A percentile compares a stretch with the other conserved stretches of the same genome.
Evolutionary conservation across 2,888 invertebrate species (phyloP).

Genomic region (Agrenia bidenticulata): DNA sequence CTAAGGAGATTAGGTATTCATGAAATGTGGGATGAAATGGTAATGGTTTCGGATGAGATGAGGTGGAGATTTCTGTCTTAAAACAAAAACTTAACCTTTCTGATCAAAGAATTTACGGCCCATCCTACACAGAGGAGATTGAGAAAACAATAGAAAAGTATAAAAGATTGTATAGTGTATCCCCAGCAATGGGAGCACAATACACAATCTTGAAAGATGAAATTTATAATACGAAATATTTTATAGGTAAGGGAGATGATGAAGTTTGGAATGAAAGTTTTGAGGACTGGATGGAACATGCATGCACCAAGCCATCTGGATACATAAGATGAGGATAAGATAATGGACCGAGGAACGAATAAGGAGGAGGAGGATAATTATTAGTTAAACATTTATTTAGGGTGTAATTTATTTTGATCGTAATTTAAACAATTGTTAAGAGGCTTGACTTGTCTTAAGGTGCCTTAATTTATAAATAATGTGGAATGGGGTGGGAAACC

Average conservation of each 20-base stretch:
- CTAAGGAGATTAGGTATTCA: constrained; percentile 12
- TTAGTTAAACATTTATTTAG: constrained; percentile 54
- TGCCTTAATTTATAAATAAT: constrained; percentile 54
- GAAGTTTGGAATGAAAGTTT: background rate
- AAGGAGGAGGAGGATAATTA: constrained; percentile 53
- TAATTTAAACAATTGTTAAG: constrained; percentile 54
- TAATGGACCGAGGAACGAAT: constrained; percentile 25
- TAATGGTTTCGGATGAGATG: constrained; percentile 7
- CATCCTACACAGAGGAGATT: background rate
- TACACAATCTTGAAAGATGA: background rate
- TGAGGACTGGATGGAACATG: constrained; percentile 12
- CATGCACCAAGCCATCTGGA: constrained; percentile 11
- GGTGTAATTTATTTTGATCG: constrained; percentile 54
- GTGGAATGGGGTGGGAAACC: constrained; percentile 51
- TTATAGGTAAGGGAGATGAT: constrained; percentile 4
- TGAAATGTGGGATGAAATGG: constrained; percentile 9
- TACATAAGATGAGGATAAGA: constrained; percentile 20
- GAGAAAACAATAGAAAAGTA: too few relatives aligned
- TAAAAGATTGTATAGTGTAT: background rate
- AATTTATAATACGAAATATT: background rate
- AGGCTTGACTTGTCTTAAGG: constrained; percentile 50
- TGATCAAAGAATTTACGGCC: background rate
- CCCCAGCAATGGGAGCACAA: background rate
- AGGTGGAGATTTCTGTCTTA: constrained; percentile 12
- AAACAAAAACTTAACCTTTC: background rate